Evolutionary conservation across 35 echinoderm and acorn worm species (phyloP).

Genomic region (Hemicentrotus pulcherrimus): DNA sequence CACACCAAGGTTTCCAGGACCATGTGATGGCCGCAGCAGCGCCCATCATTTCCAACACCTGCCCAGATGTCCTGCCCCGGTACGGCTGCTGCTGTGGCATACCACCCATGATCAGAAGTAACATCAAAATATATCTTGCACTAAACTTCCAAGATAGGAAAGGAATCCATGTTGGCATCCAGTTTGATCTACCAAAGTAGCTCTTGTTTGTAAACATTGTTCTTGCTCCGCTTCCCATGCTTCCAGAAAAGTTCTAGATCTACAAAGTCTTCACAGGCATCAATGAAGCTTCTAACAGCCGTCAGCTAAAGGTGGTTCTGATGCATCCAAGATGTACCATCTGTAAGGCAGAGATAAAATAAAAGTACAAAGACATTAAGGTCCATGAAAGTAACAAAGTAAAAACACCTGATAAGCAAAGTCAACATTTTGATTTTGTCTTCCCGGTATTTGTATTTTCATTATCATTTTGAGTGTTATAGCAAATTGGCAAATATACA

Average conservation of each 20-base stretch:
- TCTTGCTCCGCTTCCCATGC: not conserved
- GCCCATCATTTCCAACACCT: slow-evolving; percentile 40
- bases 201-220: not conserved
- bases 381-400: too few relatives aligned
- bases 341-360: too few relatives aligned
- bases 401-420: too few relatives aligned
- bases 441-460: too few relatives aligned
- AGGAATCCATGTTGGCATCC: not conserved
- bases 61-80: slow-evolving; percentile 7
- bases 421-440: too few relatives aligned
- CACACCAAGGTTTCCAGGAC: slow-evolving; percentile 29
- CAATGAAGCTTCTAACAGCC: not conserved
- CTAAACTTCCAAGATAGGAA: not conserved
- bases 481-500: too few relatives aligned
- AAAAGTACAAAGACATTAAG: too few relatives aligned
- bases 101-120: slow-evolving; percentile 32
- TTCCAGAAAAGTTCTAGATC: too few relatives aligned
- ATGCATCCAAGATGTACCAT: too few relatives aligned
- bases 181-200: not conserved
- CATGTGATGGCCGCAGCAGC: slow-evolving; percentile 20
- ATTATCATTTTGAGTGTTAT: too few relatives aligned
- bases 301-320: too few relatives aligned
- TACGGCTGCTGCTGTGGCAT: not conserved
- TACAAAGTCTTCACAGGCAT: not conserved
- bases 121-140: not conserved